phyloP scores from a whole-genome alignment of 2,797 vertebrate species.

The Cuniculus paca region DNA sequence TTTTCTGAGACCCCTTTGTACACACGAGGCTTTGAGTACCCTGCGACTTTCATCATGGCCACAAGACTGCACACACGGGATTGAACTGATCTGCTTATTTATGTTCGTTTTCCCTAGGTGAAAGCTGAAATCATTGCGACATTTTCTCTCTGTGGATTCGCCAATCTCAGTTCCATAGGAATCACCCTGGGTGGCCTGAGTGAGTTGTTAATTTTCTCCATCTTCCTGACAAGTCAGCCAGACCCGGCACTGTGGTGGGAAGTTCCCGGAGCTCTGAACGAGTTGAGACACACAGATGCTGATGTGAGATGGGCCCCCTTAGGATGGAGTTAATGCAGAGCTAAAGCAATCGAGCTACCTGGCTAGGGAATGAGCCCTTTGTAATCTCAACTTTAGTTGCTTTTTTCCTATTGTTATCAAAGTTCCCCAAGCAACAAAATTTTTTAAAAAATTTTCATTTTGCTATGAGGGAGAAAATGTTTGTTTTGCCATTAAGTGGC shows the following conservation, averaged over 20 bases:
- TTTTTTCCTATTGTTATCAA: background rate
- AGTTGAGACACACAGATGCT: background rate
- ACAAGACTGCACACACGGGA: background rate
- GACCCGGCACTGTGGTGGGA: background rate
- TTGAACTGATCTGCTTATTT: slow-evolving; percentile 22
- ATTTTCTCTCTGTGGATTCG: slow-evolving; percentile 97
- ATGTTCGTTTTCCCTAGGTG: slow-evolving; percentile 87
- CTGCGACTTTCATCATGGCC: background rate
- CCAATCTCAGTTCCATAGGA: slow-evolving; percentile 96
- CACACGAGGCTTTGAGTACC: background rate
- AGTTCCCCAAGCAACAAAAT: background rate
- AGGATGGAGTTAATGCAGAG: background rate
- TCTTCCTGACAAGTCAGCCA: background rate
- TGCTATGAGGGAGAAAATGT: background rate
- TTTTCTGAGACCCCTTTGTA: slow-evolving; percentile 48
- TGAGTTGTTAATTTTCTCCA: slow-evolving; percentile 87
- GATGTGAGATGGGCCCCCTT: background rate
- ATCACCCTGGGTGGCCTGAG: slow-evolving; percentile 95
- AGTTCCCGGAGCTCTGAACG: background rate
- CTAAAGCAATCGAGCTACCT: background rate
- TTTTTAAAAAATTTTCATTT: slow-evolving; percentile 23
- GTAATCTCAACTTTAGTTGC: background rate
- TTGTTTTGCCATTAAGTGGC: slow-evolving; percentile 21
- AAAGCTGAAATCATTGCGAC: slow-evolving; percentile 95
- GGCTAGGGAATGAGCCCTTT: background rate